Base-by-base conservation (phyloP, 1,140 invertebrate genomes). In the Laupala kohalensis region DNA sequence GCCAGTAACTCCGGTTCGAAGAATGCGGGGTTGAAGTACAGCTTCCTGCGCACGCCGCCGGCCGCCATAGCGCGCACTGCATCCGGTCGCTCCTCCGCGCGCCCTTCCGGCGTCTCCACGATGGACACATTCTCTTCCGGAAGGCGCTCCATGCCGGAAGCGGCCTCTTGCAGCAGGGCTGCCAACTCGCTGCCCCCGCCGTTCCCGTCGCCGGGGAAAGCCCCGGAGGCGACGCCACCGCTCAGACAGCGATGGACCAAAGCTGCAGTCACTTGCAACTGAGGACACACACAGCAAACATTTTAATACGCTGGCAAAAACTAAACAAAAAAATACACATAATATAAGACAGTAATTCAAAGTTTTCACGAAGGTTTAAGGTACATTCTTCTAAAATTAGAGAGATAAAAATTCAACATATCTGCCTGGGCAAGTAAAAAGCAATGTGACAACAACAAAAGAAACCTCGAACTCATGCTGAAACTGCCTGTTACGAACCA, bases 1-100 rank as follows among this genome's bases (percentile, higher is more conserved):
- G 89, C 80, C 75, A 95, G 81, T 26, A 93, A 77, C 77, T 94
- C 91, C 63, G 90, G 90, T 77, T 95, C 92, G 77, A 95, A 94
- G 77, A 93, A 94, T 3, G 92, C 90, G 2, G 92, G 92, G 80
- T 94, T 94, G 75, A 95, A 93, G 77, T 93, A 93, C 0, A 94
- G 82, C 76, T 94, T 93, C 72, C 89, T 86, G 70, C 91, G 82
- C 9, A 88, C 86, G 71, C 84, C 87, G 9, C 88, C 81, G 74
- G 84, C 85, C 24, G 82, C 83, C 73, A 90, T 87, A 67, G 86
- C 84, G 74, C 85, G 80, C 3, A 88, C 79, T 67, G 85, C 84
- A 75, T 89, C 87, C 69, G 87, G 79, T 67, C 82, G 81, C 66
- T 89, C 87, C 67, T 89, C 84, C 6, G 30, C 30, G 67, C 81